These are phyloP conservation scores for Trachymyrmex septentrionalis DNA, from an alignment of 1,140 invertebrate species.

Conservation along the genomic window DNA sequence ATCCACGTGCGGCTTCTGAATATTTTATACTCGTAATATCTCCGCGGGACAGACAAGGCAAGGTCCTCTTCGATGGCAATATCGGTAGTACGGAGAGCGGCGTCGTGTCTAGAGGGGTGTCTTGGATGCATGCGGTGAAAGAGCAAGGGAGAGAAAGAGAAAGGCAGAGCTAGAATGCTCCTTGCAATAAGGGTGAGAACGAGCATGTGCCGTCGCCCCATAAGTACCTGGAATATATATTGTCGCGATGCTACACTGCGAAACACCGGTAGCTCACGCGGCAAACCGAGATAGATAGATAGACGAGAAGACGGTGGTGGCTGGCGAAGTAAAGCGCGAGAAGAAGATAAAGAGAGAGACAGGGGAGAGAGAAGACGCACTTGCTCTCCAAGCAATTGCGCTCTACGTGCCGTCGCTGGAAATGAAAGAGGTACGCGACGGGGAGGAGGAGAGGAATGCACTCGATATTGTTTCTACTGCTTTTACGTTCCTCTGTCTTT, in stretches of 20 bases:
- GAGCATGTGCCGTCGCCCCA: constrained; percentile 74
- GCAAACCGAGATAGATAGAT: constrained; percentile 56
- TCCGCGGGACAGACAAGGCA: constrained; percentile 18
- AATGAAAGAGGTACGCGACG: constrained; percentile 62
- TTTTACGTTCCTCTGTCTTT: constrained; percentile 38
- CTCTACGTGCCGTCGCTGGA: constrained; percentile 65
- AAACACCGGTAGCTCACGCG: constrained; percentile 58
- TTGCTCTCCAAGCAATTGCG: constrained; percentile 53
- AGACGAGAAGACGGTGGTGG: constrained; percentile 28
- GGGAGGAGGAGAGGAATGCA: constrained; percentile 11
- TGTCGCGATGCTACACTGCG: constrained; percentile 53
- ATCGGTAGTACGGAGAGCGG: constrained; percentile 67
- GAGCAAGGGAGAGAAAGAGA: constrained; percentile 9
- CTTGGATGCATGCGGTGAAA: constrained; percentile 1
- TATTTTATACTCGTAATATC: constrained; percentile 74
- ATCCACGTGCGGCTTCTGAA: constrained; percentile 63
- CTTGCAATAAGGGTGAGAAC: constrained; percentile 79
- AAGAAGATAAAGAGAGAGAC: constrained; percentile 17
- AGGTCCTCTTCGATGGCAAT: constrained; percentile 62
- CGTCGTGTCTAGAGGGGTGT: background rate
- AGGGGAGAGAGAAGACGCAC: constrained; percentile 6
- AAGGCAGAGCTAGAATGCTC: constrained; percentile 67
- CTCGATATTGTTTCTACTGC: constrained; percentile 70
- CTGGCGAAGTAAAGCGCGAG: constrained; percentile 34
- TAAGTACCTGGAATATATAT: constrained; percentile 68